phyloP scores from a whole-genome alignment of 2,888 invertebrate genomes.

The Cerceris ruficornis region DNA sequence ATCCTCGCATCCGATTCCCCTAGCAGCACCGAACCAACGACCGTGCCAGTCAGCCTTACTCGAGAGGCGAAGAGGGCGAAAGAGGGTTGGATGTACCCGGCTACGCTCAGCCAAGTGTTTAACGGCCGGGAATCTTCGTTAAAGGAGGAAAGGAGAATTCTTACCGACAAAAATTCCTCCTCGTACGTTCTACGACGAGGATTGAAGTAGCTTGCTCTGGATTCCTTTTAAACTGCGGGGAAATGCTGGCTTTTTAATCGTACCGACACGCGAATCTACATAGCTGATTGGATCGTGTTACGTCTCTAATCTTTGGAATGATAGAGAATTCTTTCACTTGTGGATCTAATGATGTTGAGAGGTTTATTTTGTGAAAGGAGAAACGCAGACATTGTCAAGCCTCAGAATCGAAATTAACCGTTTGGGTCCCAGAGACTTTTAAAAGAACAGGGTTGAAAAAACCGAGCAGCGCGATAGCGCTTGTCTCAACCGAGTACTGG shows the following conservation, averaged over 20 bases:
- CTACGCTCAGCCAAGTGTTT: slow-evolving; percentile 67
- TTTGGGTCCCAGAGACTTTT: no score
- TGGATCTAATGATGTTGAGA: no score
- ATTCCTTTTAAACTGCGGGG: not conserved
- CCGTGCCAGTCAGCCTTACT: slow-evolving; percentile 45
- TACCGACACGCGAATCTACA: not conserved
- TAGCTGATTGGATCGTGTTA: no score
- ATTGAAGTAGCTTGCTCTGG: slow-evolving; percentile 61
- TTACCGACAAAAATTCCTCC: slow-evolving; percentile 62
- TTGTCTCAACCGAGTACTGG: no score
- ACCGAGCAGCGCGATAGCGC: no score
- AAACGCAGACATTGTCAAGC: no score
- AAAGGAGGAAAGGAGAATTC: slow-evolving; percentile 57
- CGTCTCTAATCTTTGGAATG: no score
- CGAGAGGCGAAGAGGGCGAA: slow-evolving; percentile 51
- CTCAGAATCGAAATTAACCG: no score
- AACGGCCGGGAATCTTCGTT: slow-evolving; percentile 74
- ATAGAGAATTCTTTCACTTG: no score
- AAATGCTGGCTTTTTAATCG: not conserved
- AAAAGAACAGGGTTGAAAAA: no score
- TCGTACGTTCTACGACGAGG: slow-evolving; percentile 61
- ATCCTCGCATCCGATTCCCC: slow-evolving; percentile 74
- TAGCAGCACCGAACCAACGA: slow-evolving; percentile 31
- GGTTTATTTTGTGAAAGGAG: no score
- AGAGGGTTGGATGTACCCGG: slow-evolving; percentile 45